Evolutionary conservation across 1,140 invertebrate genomes (phyloP), one percentile per base, ranked within the genome.

Genomic region (Drosophila murphyi): DNA sequence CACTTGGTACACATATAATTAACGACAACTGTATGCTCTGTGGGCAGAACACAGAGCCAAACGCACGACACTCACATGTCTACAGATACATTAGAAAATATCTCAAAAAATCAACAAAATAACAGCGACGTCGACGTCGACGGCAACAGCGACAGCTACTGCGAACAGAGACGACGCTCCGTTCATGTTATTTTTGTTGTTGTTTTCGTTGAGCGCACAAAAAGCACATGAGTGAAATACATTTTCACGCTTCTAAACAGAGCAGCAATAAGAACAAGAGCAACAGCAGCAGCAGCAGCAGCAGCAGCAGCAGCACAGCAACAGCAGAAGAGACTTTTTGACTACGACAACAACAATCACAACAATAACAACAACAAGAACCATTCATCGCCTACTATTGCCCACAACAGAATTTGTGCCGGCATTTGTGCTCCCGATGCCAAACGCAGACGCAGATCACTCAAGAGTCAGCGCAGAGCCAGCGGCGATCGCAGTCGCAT

Each of bases 81-180:
- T 78, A 85, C 77, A 87, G 82, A 87, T 89, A 89, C 85, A 89
- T 80, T 89, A 85, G 80, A 81, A 89, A 89, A 89, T 90, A 89
- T 90, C 85, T 89, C 86, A 89, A 89, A 90, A 72, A 90, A 89
- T 89, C 85, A 89, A 89, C 85, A 88, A 79, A 76, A 81, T 72
- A 85, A 78, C 69, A 75, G 59, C 35, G 63, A 51, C 55, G 72
- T 12, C 45, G 20, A 47, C 59, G 54, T 61, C 54, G 48, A 61
- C 51, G 72, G 8, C 45, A n/a, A 47, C 72, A 4, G 34, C 34
- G 71, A 59, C 65, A 4, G 57, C 52, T 61, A 59, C 76, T 3
- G 59, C 62, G 69, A 48, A 29, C 68, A 54, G 54, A 65, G 37
- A 56, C 31, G 60, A 56, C 50, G 57, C 41, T 50, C 70, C 57